phyloP scores from a whole-genome alignment of 2,888 invertebrate species.

The Phyto melanocephala region DNA sequence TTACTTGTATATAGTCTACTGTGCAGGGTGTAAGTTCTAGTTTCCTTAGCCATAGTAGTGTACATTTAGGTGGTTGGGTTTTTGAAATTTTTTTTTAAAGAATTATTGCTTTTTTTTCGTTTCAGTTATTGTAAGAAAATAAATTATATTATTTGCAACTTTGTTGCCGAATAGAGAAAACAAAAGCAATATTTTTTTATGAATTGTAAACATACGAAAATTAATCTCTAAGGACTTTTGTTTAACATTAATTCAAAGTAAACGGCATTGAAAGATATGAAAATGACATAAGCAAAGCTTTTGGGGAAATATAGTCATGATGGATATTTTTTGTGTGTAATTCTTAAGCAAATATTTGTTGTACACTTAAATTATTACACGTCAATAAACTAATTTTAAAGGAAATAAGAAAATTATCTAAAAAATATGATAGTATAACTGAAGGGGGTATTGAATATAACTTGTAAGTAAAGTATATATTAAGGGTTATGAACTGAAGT shows the following conservation, averaged over 20 bases:
- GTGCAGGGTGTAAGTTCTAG: too few relatives aligned
- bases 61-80: not conserved
- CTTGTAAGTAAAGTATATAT: not conserved
- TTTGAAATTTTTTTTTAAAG: not conserved
- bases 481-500: not conserved
- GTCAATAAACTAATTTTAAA: slow-evolving; percentile 32
- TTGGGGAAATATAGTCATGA: slow-evolving; percentile 10
- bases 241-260: slow-evolving; percentile 21
- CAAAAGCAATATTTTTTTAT: slow-evolving; percentile 11
- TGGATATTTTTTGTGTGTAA: slow-evolving; percentile 20
- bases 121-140: slow-evolving; percentile 60
- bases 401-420: not conserved
- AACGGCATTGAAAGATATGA: slow-evolving; percentile 45
- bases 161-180: slow-evolving; percentile 18
- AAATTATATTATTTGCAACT: slow-evolving; percentile 57
- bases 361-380: slow-evolving; percentile 63
- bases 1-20: slow-evolving; percentile 10
- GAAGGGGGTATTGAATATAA: not conserved
- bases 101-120: slow-evolving; percentile 51
- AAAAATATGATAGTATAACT: not conserved
- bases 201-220: slow-evolving; percentile 55
- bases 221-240: slow-evolving; percentile 59
- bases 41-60: too few relatives aligned
- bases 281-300: slow-evolving; percentile 28
- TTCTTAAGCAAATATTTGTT: slow-evolving; percentile 56